phyloP scores from a whole-genome alignment of 2,113 vertebrate species.

The Rynchops niger region DNA sequence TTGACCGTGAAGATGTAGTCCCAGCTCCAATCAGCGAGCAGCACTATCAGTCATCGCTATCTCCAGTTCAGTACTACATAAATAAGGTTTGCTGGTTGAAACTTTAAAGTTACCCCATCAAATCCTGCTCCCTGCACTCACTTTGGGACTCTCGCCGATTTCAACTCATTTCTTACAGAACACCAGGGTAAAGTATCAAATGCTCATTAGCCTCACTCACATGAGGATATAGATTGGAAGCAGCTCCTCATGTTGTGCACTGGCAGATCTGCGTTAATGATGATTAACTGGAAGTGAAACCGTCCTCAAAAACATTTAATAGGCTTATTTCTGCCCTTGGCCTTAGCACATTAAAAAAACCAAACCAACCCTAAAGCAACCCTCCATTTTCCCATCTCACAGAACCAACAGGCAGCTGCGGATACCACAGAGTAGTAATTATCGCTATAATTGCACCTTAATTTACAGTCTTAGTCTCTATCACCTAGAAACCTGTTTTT shows the following conservation, averaged over 20 bases:
- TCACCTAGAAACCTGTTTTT: neutral
- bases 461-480: neutral
- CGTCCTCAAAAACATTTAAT: neutral
- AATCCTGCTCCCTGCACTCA: neutral
- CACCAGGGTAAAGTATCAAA: neutral
- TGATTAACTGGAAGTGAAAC: neutral
- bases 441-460: neutral
- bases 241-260: neutral
- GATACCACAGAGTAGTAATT: neutral
- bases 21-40: neutral
- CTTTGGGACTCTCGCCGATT: neutral
- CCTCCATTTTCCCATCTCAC: neutral
- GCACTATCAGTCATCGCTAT: accelerated
- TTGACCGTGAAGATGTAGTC: neutral
- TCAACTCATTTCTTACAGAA: neutral
- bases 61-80: neutral
- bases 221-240: neutral
- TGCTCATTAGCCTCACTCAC: neutral
- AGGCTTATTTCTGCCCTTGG: neutral
- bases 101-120: accelerated
- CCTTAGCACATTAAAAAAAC: neutral
- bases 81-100: neutral
- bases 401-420: neutral
- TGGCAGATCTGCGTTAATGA: neutral
- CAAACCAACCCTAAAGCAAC: neutral